Percentiles rank a stretch among this genome's conserved stretches.
Evolutionary conservation across 2,888 invertebrate genomes (phyloP).

Genomic region (Anaspis maculata): DNA sequence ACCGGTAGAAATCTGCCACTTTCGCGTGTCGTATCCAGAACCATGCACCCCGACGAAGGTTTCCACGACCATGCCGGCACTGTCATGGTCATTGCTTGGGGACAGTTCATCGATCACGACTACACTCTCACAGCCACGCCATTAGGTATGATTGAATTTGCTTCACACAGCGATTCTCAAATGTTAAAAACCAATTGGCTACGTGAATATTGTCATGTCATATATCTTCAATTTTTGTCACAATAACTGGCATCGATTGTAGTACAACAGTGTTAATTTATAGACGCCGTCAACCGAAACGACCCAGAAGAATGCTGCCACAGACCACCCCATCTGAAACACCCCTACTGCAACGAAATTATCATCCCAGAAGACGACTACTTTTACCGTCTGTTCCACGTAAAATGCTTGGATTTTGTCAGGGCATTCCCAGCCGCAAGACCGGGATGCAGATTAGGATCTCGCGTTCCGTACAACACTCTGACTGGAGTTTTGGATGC

Average conservation of each 20-base stretch:
- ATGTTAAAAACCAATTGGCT: too few relatives aligned
- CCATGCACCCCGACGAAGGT: conserved; percentile 88
- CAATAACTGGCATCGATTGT: not conserved
- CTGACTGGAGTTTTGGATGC: conserved; percentile 80
- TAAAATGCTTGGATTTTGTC: conserved; percentile 85
- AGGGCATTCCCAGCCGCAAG: conserved; percentile 79
- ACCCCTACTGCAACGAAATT: conserved; percentile 88
- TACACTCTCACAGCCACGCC: conserved; percentile 84
- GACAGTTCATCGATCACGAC: conserved; percentile 93
- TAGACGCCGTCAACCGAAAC: conserved; percentile 78
- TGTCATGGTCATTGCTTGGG: conserved; percentile 90
- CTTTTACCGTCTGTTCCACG: conserved; percentile 77
- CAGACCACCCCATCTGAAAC: conserved; percentile 71
- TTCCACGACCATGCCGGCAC: conserved; percentile 91
- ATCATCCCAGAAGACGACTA: conserved; percentile 82
- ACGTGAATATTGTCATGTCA: too few relatives aligned
- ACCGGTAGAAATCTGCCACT: conserved; percentile 70
- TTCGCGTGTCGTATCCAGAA: conserved; percentile 78
- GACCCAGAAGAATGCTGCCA: conserved; percentile 88
- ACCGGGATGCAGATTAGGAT: conserved; percentile 83
- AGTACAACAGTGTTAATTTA: conserved; percentile 19
- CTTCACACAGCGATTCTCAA: too few relatives aligned
- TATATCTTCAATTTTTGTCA: not conserved
- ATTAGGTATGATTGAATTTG: conserved; percentile 69
- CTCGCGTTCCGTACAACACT: conserved; percentile 77